phyloP scores from a whole-genome alignment of 2,113 vertebrate species.

The Pedionomus torquatus region DNA sequence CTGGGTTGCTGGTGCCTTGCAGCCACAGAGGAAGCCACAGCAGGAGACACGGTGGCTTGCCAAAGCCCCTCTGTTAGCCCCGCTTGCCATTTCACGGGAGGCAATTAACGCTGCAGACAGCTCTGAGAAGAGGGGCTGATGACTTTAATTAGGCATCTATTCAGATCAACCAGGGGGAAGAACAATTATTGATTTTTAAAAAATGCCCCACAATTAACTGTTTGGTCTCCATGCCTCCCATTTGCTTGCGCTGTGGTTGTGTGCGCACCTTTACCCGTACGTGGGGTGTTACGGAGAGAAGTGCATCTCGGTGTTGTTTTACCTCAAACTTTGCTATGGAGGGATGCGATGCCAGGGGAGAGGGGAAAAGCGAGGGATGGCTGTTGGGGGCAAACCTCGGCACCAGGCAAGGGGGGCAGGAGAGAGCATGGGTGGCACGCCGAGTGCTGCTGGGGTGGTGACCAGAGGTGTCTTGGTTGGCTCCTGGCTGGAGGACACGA shows the following conservation, averaged over 20 bases:
- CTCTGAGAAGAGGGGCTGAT: background rate
- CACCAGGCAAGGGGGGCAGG: fast-evolving
- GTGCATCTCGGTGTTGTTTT: fast-evolving
- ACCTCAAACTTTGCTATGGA: fast-evolving
- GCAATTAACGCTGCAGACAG: background rate
- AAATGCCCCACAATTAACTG: background rate
- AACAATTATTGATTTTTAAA: background rate
- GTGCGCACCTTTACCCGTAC: fast-evolving
- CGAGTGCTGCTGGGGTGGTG: fast-evolving
- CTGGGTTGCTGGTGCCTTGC: background rate
- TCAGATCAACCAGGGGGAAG: background rate
- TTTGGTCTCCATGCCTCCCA: background rate
- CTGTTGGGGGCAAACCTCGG: background rate
- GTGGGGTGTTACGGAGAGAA: background rate
- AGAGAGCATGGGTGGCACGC: background rate
- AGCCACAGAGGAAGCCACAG: background rate
- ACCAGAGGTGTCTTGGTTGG: fast-evolving
- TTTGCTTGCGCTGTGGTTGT: fast-evolving
- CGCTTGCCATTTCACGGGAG: background rate
- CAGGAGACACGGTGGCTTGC: background rate
- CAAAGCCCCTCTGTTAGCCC: background rate
- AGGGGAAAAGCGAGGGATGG: fast-evolving
- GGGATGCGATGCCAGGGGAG: background rate
- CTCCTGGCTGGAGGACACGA: background rate
- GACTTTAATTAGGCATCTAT: background rate